Evolutionary conservation across 2,113 vertebrate species (phyloP).

Genomic region (Marmota monax): DNA sequence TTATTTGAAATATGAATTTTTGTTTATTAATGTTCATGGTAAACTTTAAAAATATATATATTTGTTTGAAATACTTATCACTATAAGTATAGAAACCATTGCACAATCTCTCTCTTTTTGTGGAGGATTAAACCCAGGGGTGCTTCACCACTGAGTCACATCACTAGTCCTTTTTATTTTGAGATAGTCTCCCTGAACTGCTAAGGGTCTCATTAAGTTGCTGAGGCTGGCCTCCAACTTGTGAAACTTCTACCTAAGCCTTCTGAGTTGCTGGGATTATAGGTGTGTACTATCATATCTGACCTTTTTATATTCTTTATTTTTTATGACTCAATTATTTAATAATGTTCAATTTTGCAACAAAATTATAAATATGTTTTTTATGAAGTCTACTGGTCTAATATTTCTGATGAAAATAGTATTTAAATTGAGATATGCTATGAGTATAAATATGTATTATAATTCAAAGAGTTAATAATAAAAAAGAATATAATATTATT

Average conservation of each 20-base stretch:
- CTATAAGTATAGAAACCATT: not conserved
- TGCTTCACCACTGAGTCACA: too few species aligned
- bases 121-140: too few species aligned
- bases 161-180: too few species aligned
- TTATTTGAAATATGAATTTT: not conserved
- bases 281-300: too few species aligned
- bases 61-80: constrained; percentile 7
- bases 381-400: not conserved
- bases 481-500: constrained; percentile 54
- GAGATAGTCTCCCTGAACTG: too few species aligned
- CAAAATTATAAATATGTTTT: constrained; percentile 38
- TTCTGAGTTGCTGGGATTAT: too few species aligned
- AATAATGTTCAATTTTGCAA: constrained; percentile 5
- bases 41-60: constrained; percentile 11
- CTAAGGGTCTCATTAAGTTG: too few species aligned
- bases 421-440: not conserved
- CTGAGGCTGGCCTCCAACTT: too few species aligned
- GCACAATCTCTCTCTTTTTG: not conserved
- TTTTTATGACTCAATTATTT: not conserved
- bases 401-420: constrained; percentile 63
- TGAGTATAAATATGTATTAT: not conserved
- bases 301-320: too few species aligned
- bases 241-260: too few species aligned
- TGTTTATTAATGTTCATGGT: not conserved
- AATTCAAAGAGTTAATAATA: constrained; percentile 25